phyloP scores from a whole-genome alignment of 2,888 invertebrate species.

The Amblyteles armatorius region DNA sequence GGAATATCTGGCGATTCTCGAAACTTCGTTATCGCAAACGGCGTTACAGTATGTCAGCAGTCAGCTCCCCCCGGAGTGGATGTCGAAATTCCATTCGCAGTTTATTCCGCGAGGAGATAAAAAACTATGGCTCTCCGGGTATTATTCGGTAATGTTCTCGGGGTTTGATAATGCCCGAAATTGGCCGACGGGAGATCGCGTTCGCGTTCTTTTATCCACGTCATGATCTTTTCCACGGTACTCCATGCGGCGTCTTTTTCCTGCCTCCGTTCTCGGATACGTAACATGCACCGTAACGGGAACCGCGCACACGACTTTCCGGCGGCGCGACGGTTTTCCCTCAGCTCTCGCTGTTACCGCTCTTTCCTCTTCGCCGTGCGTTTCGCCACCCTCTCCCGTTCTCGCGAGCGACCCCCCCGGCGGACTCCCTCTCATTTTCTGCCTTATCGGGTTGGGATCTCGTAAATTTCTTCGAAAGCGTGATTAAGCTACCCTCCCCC shows the following conservation, averaged over 20 bases:
- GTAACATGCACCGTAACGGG: conserved; percentile 40
- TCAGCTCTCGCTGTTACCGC: conserved; percentile 21
- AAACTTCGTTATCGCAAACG: conserved; percentile 6
- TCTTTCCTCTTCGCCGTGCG: conserved; percentile 24
- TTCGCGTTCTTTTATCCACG: conserved; percentile 49
- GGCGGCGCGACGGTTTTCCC: conserved; percentile 7
- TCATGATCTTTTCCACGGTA: conserved; percentile 48
- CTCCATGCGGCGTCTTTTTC: conserved; percentile 1
- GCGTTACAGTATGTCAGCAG: conserved; percentile 3
- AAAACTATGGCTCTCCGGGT: conserved; percentile 40
- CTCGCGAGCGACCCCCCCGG: conserved; percentile 53
- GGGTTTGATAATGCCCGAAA: conserved; percentile 61
- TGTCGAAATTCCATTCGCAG: conserved; percentile 65
- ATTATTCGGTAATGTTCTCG: conserved; percentile 57
- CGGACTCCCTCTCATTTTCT: conserved; percentile 79
- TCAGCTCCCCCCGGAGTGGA: conserved; percentile 22
- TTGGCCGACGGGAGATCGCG: conserved; percentile 38
- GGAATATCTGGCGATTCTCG: conserved; percentile 5
- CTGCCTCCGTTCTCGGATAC: conserved; percentile 30
- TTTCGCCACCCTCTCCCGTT: conserved; percentile 34
- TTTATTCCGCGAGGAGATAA: conserved; percentile 53
- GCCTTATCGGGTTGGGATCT: conserved; percentile 82
- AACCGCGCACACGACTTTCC: conserved; percentile 26
- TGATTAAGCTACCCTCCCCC: conserved; percentile 81
- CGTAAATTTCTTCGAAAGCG: conserved; percentile 84